phyloP scores from a whole-genome alignment of 2,797 vertebrate species.

The Halcyon leucocephala region DNA sequence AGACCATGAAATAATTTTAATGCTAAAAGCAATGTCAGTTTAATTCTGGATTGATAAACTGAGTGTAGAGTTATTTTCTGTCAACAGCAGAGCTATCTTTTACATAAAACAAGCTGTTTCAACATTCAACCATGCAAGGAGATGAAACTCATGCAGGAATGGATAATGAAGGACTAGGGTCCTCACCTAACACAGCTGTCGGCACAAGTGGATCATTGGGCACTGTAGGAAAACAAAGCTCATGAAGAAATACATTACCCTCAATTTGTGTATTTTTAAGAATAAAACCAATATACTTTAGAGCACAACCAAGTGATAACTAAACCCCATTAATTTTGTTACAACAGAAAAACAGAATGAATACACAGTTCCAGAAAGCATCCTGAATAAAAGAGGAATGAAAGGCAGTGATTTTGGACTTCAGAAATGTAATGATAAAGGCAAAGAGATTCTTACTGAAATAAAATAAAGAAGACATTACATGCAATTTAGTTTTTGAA shows the following conservation, averaged over 20 bases:
- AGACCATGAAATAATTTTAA: background rate
- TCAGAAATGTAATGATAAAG: constrained; percentile 25
- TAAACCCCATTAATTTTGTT: constrained; percentile 24
- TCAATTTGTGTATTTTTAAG: constrained; percentile 52
- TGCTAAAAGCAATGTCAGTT: background rate
- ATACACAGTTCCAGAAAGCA: background rate
- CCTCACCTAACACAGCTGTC: constrained; percentile 99
- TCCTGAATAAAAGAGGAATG: constrained; percentile 7
- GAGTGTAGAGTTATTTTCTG: background rate
- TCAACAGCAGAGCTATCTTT: constrained; percentile 15
- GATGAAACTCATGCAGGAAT: constrained; percentile 77
- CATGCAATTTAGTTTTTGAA: constrained; percentile 42
- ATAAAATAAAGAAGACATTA: constrained; percentile 18
- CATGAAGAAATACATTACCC: constrained; percentile 78
- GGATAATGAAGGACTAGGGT: constrained; percentile 74
- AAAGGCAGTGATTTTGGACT: constrained; percentile 47
- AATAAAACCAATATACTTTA: constrained; percentile 33
- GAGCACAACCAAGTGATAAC: constrained; percentile 1
- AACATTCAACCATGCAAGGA: constrained; percentile 79
- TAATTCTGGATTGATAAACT: constrained; percentile 16
- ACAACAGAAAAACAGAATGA: background rate
- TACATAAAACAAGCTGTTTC: constrained; percentile 61
- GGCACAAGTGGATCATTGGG: constrained; percentile 99
- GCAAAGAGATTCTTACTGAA: constrained; percentile 26
- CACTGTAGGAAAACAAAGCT: constrained; percentile 90